Base-by-base conservation (phyloP, 2,888 invertebrate species). In the Xestia rhomboidea region DNA sequence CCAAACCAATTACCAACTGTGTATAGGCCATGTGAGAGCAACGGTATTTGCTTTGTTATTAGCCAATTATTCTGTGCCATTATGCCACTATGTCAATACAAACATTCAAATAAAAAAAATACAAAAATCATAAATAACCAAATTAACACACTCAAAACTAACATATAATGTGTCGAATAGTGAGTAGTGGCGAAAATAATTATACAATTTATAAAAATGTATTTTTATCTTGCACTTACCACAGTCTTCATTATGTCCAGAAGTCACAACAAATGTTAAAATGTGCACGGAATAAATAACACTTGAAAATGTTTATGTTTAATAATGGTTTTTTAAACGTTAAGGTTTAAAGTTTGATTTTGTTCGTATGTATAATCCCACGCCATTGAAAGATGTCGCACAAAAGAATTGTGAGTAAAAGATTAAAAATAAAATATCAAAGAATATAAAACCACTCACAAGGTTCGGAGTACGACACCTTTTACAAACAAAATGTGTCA, bases 71-170 rank as follows among this genome's bases (percentile, higher is more conserved):
- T 90, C 86, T 93, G 83, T 84, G 92, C 92, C 93, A 90, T 93
- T 94, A 96, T 96, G 96, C 96, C 96, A 96, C 94, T 95, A 95
- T 96, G 95, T 96, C 95, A 94, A 90, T 87, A 86, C 92, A 90
- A 88, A 90, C 88, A 79, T 81, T 77, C 85, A 90, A 88, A 89
- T 86, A 86, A 91, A 64, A 64, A 60, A 82, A 86, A 91, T 87
- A 88, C 82, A 88, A 87, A 90, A 87, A 88, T 87, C 80, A 89
- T 79, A 86, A 90, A 84, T 83, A 86, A 89, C 77, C 84, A 84
- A 88, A 89, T 70, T 27, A 90, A 89, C 83, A 91, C 91, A 84
- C 81, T 78, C 82, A 91, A 89, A 90, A 87, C 84, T 82, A 85
- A 85, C 78, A 84, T 86, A 81, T 76, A 78, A 77, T 86, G 79